Evolutionary conservation across 2,113 vertebrate species (phyloP).

Genomic region (Apodemus speciosus): DNA sequence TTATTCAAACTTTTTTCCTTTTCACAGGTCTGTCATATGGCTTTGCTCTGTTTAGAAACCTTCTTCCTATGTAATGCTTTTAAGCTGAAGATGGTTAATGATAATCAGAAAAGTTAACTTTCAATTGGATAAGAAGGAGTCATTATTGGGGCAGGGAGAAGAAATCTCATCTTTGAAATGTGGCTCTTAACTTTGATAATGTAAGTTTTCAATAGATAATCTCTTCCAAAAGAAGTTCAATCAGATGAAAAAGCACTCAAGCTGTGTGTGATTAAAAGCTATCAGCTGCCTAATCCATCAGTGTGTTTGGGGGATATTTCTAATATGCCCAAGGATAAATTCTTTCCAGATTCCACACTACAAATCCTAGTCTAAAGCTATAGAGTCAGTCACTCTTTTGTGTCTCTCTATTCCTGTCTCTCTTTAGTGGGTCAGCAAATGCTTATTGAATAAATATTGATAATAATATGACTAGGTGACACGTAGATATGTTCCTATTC

Average conservation of each 20-base stretch:
- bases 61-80: not conserved
- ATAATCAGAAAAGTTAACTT: slow-evolving; percentile 29
- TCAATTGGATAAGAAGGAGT: not conserved
- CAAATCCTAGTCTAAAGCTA: not conserved
- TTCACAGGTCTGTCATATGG: not conserved
- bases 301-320: slow-evolving; percentile 38
- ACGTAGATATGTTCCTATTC: not conserved
- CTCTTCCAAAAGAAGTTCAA: slow-evolving; percentile 65
- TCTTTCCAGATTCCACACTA: slow-evolving; percentile 58
- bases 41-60: not conserved
- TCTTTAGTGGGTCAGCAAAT: not conserved
- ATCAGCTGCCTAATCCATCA: slow-evolving; percentile 68
- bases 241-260: slow-evolving; percentile 69
- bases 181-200: slow-evolving; percentile 65
- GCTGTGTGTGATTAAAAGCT: slow-evolving; percentile 69
- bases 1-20: not conserved
- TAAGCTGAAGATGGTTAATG: not conserved
- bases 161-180: slow-evolving; percentile 40
- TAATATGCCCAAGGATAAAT: slow-evolving; percentile 53
- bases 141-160: not conserved
- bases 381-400: not conserved
- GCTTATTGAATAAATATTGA: not conserved
- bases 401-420: not conserved
- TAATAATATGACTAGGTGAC: not conserved
- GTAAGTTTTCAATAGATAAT: slow-evolving; percentile 64